Evolutionary conservation across 2,888 invertebrate species (phyloP), one percentile per base, ranked within the genome.

Genomic region (Onchidella celtica): DNA sequence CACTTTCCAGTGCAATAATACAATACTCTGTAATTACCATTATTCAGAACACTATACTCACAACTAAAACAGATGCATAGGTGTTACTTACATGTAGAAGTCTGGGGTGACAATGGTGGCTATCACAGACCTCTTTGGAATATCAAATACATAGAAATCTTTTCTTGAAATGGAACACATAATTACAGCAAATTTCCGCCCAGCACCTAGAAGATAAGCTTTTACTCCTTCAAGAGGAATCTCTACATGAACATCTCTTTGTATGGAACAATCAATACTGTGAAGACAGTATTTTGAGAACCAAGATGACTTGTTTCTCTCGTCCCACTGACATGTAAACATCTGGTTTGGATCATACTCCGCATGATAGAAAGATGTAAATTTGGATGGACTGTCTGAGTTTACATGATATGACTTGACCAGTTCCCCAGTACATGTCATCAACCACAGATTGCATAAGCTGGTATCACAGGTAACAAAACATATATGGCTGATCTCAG

Each of bases 151-250:
- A 73, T 79, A 63, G 38, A 79, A 79, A 27, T 79, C 79, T 65
- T 79, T 79, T 29, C 79, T 72, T 38, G 79, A 79, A 24, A 79
- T 79, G 21, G 79, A 79, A 66, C 79, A 79, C 79, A 79, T 79
- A 29, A 79, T 73, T 24, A 79, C 73, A 57, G 79, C 79, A 57
- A 79, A 73, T 73, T 72, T 79, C 17, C 24, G 36, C 0, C 79
- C 79, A 24, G 79, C 79, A 66, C 79, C 79, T 21, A 79, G 57
- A 55, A 79, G 47, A 38, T 73, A 79, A 11, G 79, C 79, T 36
- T 73, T 79, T 3, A 79, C 36, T 47, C 47, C 57, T 14, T 65
- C 34, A 3, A 66, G 32, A 17, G 65, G 34, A 38, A 79, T 79
- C 24, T 32, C 21, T 29, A 79, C 38, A 47, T 73, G 73, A 21